These are phyloP conservation scores for Drosophila pectinifera DNA, from an alignment of 1,140 invertebrate species.

Conservation along the genomic window DNA sequence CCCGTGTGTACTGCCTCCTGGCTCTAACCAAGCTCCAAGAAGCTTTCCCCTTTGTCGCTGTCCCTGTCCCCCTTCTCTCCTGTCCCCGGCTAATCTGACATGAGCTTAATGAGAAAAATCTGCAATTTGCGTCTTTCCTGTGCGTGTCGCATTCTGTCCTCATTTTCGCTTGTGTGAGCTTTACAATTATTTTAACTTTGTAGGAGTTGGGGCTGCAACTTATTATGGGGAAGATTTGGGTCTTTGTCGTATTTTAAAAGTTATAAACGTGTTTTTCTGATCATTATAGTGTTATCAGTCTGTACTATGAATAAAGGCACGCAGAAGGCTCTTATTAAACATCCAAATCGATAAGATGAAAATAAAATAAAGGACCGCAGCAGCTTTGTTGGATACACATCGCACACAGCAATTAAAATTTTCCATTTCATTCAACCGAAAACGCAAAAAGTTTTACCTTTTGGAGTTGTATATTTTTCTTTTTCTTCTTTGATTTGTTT, in stretches of 20 bases:
- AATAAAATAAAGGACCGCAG: too few species aligned
- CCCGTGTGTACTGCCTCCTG: slow-evolving; percentile 61
- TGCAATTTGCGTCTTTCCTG: slow-evolving; percentile 66
- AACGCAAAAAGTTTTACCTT: slow-evolving; percentile 69
- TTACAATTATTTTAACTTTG: slow-evolving; percentile 65
- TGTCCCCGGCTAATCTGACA: slow-evolving; percentile 53
- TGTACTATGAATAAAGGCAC: neutral
- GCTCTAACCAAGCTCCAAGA: slow-evolving; percentile 35
- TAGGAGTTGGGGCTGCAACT: slow-evolving; percentile 7
- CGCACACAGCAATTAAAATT: slow-evolving; percentile 79
- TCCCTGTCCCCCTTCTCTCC: neutral
- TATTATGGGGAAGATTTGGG: neutral
- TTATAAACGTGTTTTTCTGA: neutral
- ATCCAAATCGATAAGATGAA: neutral
- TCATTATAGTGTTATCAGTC: neutral
- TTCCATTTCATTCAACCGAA: slow-evolving; percentile 83
- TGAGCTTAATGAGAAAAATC: slow-evolving; percentile 77
- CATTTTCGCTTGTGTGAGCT: slow-evolving; percentile 70
- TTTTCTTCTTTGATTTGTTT: slow-evolving; percentile 73
- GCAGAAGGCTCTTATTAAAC: neutral
- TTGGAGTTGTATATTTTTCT: slow-evolving; percentile 48
- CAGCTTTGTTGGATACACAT: slow-evolving; percentile 2
- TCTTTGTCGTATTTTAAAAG: neutral
- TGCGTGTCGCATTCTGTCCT: slow-evolving; percentile 51
- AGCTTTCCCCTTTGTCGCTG: slow-evolving; percentile 5